Evolutionary conservation across 2,113 vertebrate species (phyloP).

Genomic region (Osmerus eperlanus): DNA sequence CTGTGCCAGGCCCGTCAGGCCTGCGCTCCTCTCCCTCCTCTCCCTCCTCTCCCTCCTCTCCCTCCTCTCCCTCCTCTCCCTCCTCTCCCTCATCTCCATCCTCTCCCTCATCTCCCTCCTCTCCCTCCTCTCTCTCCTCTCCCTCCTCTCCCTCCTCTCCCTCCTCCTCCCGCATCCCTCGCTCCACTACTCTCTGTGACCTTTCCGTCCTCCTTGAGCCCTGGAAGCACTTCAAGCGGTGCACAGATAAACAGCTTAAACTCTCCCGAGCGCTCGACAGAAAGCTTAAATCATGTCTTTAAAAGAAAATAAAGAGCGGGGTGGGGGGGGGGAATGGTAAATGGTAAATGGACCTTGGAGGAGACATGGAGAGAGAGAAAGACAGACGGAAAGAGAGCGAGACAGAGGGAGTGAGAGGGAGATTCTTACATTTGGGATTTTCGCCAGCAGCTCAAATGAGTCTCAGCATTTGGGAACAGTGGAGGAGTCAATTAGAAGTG

Average conservation of each 20-base stretch:
- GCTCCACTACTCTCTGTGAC: slow-evolving; percentile 49
- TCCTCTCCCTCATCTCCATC: too few species aligned
- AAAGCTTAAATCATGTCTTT: slow-evolving; percentile 64
- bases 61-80: too few species aligned
- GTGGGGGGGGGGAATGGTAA: not conserved
- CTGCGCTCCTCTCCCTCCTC: too few species aligned
- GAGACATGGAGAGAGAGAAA: slow-evolving; percentile 30
- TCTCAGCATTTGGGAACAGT: slow-evolving; percentile 37
- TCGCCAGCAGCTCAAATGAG: slow-evolving; percentile 28
- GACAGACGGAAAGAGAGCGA: not conserved
- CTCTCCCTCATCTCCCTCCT: too few species aligned
- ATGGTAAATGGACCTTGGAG: slow-evolving; percentile 41
- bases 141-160: not conserved
- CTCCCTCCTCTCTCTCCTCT: too few species aligned
- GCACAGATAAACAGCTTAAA: slow-evolving; percentile 68
- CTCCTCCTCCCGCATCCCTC: slow-evolving; percentile 16
- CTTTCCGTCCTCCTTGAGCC: slow-evolving; percentile 57
- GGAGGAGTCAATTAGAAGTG: slow-evolving; percentile 45
- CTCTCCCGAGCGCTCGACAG: slow-evolving; percentile 55
- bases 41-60: too few species aligned
- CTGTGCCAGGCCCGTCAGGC: slow-evolving; percentile 26
- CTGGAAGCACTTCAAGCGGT: slow-evolving; percentile 67
- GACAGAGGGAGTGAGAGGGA: too few species aligned
- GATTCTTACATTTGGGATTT: slow-evolving; percentile 44
- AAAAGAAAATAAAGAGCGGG: slow-evolving; percentile 45